Percentiles rank a stretch among this genome's conserved stretches.
Evolutionary conservation across 2,113 vertebrate genomes (phyloP).

Genomic region (Lepisosteus oculatus): DNA sequence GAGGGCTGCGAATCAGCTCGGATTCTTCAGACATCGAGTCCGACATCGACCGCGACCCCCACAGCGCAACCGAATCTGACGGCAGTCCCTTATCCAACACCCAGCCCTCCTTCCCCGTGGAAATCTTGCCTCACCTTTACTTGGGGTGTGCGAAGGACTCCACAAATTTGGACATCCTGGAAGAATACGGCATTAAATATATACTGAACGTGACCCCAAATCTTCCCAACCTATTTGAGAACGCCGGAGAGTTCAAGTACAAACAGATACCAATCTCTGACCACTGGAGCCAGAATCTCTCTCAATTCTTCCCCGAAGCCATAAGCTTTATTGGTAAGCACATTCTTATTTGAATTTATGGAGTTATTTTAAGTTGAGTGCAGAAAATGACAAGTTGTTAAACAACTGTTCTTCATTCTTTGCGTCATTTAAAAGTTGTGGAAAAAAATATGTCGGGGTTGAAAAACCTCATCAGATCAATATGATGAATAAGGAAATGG

Average conservation of each 20-base stretch:
- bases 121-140: slow-evolving; percentile 92
- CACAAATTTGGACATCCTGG: slow-evolving; percentile 94
- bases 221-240: slow-evolving; percentile 96
- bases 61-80: slow-evolving; percentile 89
- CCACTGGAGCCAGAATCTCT: slow-evolving; percentile 98
- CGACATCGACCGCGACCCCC: slow-evolving; percentile 87
- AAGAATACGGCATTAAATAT: slow-evolving; percentile 98
- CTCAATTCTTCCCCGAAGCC: slow-evolving; percentile 97
- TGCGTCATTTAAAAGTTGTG: no score
- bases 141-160: slow-evolving; percentile 96
- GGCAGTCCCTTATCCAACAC: slow-evolving; percentile 90
- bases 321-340: slow-evolving; percentile 96
- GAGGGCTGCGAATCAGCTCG: slow-evolving; percentile 90
- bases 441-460: no score
- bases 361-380: no score
- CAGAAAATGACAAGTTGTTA: no score
- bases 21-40: slow-evolving; percentile 95
- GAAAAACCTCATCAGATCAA: no score
- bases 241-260: slow-evolving; percentile 95
- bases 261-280: slow-evolving; percentile 99
- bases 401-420: no score
- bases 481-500: no score
- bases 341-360: no score
- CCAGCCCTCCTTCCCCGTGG: slow-evolving; percentile 90
- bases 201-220: slow-evolving; percentile 98